These are phyloP conservation scores for Gymnoscopelus microlampas DNA, from an alignment of 2,797 vertebrate genomes.

Conservation along the genomic window DNA sequence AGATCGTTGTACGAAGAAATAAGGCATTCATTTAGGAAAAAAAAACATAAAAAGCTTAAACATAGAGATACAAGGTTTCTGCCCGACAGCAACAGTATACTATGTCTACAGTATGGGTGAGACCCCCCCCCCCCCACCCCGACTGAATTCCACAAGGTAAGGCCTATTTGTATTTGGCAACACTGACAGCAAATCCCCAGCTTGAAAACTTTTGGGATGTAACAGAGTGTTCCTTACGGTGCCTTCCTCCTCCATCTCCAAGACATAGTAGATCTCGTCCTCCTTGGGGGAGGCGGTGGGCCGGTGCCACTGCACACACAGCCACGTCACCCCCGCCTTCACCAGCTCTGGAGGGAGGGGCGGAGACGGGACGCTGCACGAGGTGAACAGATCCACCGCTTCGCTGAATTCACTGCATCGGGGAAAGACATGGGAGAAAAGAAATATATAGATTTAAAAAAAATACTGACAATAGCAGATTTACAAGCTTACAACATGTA, in stretches of 20 bases:
- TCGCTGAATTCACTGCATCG: slow-evolving; percentile 92
- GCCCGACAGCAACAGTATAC: too few relatives aligned
- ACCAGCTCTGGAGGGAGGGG: slow-evolving; percentile 91
- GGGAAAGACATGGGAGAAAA: slow-evolving; percentile 25
- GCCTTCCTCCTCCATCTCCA: slow-evolving; percentile 98
- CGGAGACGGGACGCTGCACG: slow-evolving; percentile 93
- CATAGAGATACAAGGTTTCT: too few relatives aligned
- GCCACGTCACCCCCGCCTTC: slow-evolving; percentile 92
- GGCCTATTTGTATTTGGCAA: too few relatives aligned
- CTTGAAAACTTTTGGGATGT: slow-evolving; percentile 24
- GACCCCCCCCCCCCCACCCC: too few relatives aligned
- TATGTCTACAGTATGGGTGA: too few relatives aligned
- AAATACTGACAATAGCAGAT: too few relatives aligned
- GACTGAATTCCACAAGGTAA: too few relatives aligned
- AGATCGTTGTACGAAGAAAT: too few relatives aligned
- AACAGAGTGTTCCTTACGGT: slow-evolving; percentile 81
- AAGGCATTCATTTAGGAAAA: too few relatives aligned
- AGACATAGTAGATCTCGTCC: slow-evolving; percentile 92
- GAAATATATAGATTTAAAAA: slow-evolving; percentile 31
- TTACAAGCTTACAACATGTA: too few relatives aligned
- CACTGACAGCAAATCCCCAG: too few relatives aligned
- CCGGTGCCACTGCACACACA: slow-evolving; percentile 93
- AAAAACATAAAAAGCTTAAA: too few relatives aligned
- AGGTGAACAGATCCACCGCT: slow-evolving; percentile 94
- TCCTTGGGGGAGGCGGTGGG: slow-evolving; percentile 93